Base-by-base conservation (phyloP, 2,888 invertebrate genomes). In the Dasypolia templi region DNA sequence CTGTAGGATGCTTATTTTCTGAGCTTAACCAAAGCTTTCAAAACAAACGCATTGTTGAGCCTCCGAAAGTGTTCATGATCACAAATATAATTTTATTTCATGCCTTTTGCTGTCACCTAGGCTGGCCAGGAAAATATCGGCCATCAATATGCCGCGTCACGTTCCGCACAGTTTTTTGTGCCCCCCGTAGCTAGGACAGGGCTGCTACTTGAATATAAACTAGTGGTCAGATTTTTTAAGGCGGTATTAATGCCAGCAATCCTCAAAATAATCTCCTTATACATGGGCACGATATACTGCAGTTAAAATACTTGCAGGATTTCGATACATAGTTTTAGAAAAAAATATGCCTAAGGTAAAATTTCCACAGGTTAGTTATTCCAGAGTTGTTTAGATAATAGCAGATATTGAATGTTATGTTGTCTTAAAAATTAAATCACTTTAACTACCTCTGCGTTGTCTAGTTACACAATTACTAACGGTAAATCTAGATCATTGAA, bases 61-160 rank as follows among this genome's bases (percentile, higher is more conserved):
- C 68, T 72, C 12, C 17, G 35, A 69, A 67, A 75, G 72, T 85
- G 70, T 74, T 73, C 55, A 69, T 80, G 82, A 77, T 61, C 59
- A 63, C 70, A 80, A 86, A 86, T 80, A 83, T 84, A 75, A 79
- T 84, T 75, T 82, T 81, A 79, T 84, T 81, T 72, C 44, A 79
- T 82, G 78, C 65, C 78, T 81, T 75, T 83, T 69, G 77, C 70
- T 68, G 66, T 81, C 79, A 85, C 85, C 87, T 86, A 81, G 76
- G 82, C 78, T 76, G 84, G 71, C 80, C 86, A 86, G 87, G 74
- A 87, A 78, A 80, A 87, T 88, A 87, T 84, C 84, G 83, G 80
- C 85, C 88, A 91, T 92, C 90, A 90, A 88, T 89, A 92, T 92
- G 92, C 92, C 77, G 66, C 83, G 90, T 90, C 92, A 92, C 92